Percentiles rank a stretch among this genome's conserved stretches.
Conservation (phyloP, 1,140 invertebrate species). For the Dinoponera quadriceps region DNA sequence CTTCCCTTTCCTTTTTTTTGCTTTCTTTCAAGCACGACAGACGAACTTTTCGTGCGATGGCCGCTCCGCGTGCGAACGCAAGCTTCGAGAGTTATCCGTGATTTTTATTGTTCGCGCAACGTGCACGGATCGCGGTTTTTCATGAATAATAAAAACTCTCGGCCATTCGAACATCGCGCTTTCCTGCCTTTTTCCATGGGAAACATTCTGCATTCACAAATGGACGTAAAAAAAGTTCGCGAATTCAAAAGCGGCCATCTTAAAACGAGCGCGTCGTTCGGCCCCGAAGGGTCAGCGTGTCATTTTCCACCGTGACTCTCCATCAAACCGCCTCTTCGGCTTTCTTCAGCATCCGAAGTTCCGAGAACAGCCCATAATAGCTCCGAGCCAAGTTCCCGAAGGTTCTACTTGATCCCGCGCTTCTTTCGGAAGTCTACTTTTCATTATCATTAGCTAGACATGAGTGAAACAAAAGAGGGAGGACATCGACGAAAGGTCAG, state of each 20-base stretch:
- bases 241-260: background rate
- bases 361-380: slow-evolving; percentile 14
- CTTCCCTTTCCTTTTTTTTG: background rate
- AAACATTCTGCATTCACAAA: slow-evolving; percentile 38
- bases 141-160: slow-evolving; percentile 50
- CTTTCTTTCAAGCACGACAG: background rate
- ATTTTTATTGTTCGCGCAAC: slow-evolving; percentile 17
- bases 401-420: slow-evolving; percentile 11
- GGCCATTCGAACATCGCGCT: background rate
- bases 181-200: background rate
- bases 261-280: slow-evolving; percentile 13
- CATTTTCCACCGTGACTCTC: slow-evolving; percentile 50
- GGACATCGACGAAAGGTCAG: background rate
- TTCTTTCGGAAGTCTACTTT: background rate
- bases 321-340: background rate
- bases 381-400: background rate
- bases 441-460: background rate
- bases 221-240: slow-evolving; percentile 9
- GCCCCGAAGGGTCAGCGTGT: background rate
- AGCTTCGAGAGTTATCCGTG: slow-evolving; percentile 11
- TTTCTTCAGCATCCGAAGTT: slow-evolving; percentile 26
- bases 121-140: background rate
- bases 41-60: slow-evolving; percentile 34
- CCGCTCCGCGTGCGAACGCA: background rate
- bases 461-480: background rate